phyloP scores from a whole-genome alignment of 1,140 invertebrate species.

The Papilio polyxenes region DNA sequence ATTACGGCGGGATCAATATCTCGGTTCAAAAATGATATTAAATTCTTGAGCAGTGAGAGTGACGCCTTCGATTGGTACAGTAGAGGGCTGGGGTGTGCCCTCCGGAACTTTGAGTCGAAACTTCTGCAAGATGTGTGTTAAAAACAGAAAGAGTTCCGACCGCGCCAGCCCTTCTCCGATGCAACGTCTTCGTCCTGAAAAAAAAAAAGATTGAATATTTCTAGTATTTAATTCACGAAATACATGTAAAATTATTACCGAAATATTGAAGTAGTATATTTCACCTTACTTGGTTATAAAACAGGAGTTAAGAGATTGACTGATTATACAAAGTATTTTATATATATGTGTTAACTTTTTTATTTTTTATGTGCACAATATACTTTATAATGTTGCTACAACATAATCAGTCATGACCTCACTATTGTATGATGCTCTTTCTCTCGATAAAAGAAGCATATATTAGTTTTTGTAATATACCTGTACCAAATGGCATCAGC shows the following conservation, averaged over 20 bases:
- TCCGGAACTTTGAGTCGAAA: slow-evolving; percentile 85
- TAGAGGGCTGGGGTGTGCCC: slow-evolving; percentile 82
- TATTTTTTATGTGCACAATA: no score
- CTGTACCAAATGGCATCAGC: slow-evolving; percentile 86
- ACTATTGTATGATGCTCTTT: no score
- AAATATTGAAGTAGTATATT: no score
- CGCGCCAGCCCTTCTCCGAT: slow-evolving; percentile 92
- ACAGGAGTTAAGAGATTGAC: no score
- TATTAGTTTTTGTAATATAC: slow-evolving; percentile 71
- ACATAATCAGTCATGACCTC: no score
- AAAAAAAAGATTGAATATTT: not conserved
- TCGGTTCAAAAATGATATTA: slow-evolving; percentile 63
- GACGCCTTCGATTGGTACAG: slow-evolving; percentile 84
- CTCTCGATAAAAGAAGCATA: slow-evolving; percentile 26
- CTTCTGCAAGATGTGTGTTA: slow-evolving; percentile 87
- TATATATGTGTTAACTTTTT: no score
- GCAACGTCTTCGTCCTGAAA: slow-evolving; percentile 89
- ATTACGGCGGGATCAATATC: slow-evolving; percentile 41
- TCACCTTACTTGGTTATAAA: no score
- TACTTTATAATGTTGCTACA: no score
- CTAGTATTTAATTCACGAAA: not conserved
- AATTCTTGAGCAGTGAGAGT: slow-evolving; percentile 85
- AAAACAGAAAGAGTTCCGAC: slow-evolving; percentile 91
- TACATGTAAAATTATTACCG: not conserved
- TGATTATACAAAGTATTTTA: no score